Conservation (phyloP, 2,113 vertebrate genomes). For the Butorides virescens region DNA sequence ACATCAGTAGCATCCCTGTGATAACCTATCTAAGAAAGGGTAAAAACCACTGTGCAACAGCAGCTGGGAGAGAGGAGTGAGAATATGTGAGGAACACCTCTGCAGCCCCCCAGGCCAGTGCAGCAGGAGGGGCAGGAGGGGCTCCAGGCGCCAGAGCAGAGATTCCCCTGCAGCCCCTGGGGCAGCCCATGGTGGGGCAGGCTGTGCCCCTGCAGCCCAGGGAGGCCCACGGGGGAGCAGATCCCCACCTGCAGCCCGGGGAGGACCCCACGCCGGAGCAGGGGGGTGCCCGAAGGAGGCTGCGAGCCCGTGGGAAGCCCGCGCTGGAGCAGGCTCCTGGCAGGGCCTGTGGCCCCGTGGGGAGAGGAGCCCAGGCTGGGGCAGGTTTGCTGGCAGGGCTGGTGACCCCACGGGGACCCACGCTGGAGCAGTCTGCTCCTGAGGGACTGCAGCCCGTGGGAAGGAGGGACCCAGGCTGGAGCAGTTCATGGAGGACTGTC, state of each 20-base stretch:
- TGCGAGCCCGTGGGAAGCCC: background rate
- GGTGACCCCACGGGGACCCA: background rate
- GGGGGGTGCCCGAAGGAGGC: background rate
- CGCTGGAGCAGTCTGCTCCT: too few relatives aligned
- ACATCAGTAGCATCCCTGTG: fast-evolving
- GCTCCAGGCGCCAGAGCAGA: fast-evolving
- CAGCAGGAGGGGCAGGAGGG: background rate
- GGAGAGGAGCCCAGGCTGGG: too few relatives aligned
- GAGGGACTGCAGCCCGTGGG: background rate
- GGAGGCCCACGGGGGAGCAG: fast-evolving
- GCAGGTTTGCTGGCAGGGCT: background rate
- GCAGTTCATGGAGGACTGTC: background rate
- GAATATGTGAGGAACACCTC: background rate
- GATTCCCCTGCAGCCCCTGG: fast-evolving
- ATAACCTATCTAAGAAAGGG: background rate
- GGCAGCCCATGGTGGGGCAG: fast-evolving
- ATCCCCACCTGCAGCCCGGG: background rate
- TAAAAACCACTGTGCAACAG: background rate
- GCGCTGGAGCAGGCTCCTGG: background rate
- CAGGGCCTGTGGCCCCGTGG: background rate
- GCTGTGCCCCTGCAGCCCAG: too few relatives aligned
- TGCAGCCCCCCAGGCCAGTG: background rate
- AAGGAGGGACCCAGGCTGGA: background rate
- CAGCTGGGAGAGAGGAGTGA: background rate
- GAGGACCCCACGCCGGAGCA: background rate